Evolutionary conservation across 2,888 invertebrate genomes (phyloP), one percentile per base, ranked within the genome.

Genomic region (Parthenolecanium corni): DNA sequence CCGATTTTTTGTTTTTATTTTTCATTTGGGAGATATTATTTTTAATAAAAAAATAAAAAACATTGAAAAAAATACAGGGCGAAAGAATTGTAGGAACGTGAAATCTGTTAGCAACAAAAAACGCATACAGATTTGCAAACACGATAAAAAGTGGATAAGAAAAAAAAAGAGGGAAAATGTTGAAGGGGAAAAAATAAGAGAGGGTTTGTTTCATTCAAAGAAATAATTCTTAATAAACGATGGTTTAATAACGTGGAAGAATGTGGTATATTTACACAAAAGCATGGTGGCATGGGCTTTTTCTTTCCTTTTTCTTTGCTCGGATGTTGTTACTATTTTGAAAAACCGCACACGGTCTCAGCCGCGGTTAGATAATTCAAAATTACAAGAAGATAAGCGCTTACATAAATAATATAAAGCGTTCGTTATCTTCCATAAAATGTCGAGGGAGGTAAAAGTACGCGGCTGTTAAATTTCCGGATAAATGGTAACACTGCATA

Each of bases 211-310:
- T 42, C 44, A 42, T 42, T 42, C 44, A 38, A 54, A 31, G 54
- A 54, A 54, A 42, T 44, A 54, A 54, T 24, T 54, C 44, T 12
- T 40, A 54, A 38, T 40, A 16, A 57, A 57, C 47, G 57, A 57
- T 57, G 24, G 57, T 57, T 57, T 57, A 57, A 57, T 57, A 57
- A 47, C 47, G 42, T 44, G 57, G 57, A 57, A 57, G 57, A 57
- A 57, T 57, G 57, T 31, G 31, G 31, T 31, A 31, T 44, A 57
- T 57, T 57, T 47, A 47, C 31, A 24, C 4, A 4, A 31, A 31
- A 23, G 23, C 20, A 44, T 31, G 25, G 38, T 46, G 44, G 57
- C 25, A 14, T 42, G 18, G 44, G 44, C 44, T 42, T 42, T 42
- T 42, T 31, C 54, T 46, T 46, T 14, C 57, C 46, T 57, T 57